Base-by-base conservation (phyloP, 2,888 invertebrate genomes). In the Cremastinae sp. region DNA sequence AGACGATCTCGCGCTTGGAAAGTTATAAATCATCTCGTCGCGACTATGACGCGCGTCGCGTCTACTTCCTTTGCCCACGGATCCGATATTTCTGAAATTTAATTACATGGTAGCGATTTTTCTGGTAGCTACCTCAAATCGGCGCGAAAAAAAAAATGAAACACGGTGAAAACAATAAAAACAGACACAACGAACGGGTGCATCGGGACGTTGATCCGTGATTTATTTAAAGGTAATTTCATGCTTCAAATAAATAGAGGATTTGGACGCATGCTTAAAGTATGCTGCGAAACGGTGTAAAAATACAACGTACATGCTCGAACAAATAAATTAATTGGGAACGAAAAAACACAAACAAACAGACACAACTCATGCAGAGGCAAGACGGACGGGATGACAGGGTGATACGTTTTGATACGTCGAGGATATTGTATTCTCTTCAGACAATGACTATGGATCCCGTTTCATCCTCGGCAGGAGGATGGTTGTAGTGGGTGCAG, bases 371-470 rank as follows among this genome's bases (percentile, higher is more conserved):
- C 78, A 80, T 79, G 78, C 79, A 79, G 75, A 72, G 12, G 14
- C n/a, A 36, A 49, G 56, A 66, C 62, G 53, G 66, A 41, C 47
- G 16, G 34, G 70, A 56, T 43, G 45, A 62, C 10, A 36, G 61
- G 34, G 36, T 36, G 51, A 62, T 66, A n/a, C n/a, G 36, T 28
- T 75, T 54, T 41, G 45, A 58, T 18, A 20, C 58, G 34, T 45
- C 34, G 62, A 66, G 66, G 71, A 78, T 75, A 59, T 58, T 69
- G 14, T 59, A 61, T 66, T 58, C 43, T 49, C 28, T 20, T 84
- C 79, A 90, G 86, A 90, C 89, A 88, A 90, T 89, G 84, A 89
- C 89, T 87, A 90, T 87, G 82, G 89, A 90, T 87, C 88, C 89
- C 83, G 89, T 89, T 75, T 90, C 89, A 86, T 90, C 89, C 87